Percentiles rank a stretch among this genome's conserved stretches.
phyloP scores from a whole-genome alignment of 2,888 invertebrate genomes.

The Drosophila macrothrix region DNA sequence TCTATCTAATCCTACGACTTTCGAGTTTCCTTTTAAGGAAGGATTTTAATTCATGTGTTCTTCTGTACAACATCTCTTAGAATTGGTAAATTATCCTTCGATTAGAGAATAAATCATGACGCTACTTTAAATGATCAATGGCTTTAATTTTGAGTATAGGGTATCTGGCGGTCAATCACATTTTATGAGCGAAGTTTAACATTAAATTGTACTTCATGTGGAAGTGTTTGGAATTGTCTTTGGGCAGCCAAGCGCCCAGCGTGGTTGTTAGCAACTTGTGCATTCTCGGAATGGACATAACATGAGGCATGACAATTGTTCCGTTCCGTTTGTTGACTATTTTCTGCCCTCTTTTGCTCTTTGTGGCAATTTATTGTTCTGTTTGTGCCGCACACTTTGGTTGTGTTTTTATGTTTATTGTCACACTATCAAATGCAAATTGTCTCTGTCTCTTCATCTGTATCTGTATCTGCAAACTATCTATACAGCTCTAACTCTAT shows the following conservation, averaged over 20 bases:
- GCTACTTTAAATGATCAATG: not conserved
- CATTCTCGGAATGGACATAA: slow-evolving; percentile 56
- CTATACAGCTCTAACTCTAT: not conserved
- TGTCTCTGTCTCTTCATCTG: slow-evolving; percentile 8
- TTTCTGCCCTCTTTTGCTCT: slow-evolving; percentile 35
- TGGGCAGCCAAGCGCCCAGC: slow-evolving; percentile 18
- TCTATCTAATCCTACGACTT: not conserved
- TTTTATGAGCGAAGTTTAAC: not conserved
- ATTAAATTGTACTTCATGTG: slow-evolving; percentile 1
- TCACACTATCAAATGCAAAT: slow-evolving; percentile 53
- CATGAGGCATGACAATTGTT: slow-evolving; percentile 62
- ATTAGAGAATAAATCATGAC: not conserved
- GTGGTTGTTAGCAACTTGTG: slow-evolving; percentile 55
- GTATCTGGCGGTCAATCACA: not conserved
- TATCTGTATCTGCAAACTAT: slow-evolving; percentile 11
- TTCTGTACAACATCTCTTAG: not conserved
- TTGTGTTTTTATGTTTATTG: slow-evolving; percentile 43
- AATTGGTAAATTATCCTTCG: not conserved
- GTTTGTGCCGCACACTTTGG: slow-evolving; percentile 48
- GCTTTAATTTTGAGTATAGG: not conserved
- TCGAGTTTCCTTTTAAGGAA: not conserved
- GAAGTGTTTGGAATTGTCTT: slow-evolving; percentile 44
- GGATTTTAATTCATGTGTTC: not conserved
- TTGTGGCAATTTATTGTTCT: slow-evolving; percentile 54
- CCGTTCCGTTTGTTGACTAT: slow-evolving; percentile 48